Percentiles rank a stretch among this genome's conserved stretches.
Evolutionary conservation across 1,140 invertebrate species (phyloP).

Genomic region (Tetragonula clypearis): DNA sequence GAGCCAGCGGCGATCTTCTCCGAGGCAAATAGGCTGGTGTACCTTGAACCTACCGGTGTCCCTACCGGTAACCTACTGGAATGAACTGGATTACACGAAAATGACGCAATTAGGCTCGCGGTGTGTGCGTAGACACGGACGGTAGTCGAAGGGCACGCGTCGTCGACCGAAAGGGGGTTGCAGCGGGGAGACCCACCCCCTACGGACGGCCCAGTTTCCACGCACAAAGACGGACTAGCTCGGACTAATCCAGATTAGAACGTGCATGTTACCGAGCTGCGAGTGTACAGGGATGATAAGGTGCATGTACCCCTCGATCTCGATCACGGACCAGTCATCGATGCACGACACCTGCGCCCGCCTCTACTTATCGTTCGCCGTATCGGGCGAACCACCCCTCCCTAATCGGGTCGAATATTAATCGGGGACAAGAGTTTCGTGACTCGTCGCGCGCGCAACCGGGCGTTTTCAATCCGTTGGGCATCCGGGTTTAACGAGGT

Average conservation of each 20-base stretch:
- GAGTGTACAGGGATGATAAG: slow-evolving; percentile 67
- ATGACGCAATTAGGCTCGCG: slow-evolving; percentile 33
- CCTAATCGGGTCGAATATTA: neutral
- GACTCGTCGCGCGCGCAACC: neutral
- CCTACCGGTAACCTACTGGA: slow-evolving; percentile 34
- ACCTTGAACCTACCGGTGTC: slow-evolving; percentile 20
- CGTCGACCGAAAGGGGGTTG: neutral
- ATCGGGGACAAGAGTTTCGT: slow-evolving; percentile 2
- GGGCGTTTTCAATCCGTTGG: slow-evolving; percentile 6
- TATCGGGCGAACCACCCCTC: neutral
- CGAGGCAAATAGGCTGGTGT: slow-evolving; percentile 38
- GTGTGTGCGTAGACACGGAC: slow-evolving; percentile 19
- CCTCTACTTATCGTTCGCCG: slow-evolving; percentile 49
- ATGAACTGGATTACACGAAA: slow-evolving; percentile 52
- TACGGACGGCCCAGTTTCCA: slow-evolving; percentile 33
- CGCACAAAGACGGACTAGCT: slow-evolving; percentile 54
- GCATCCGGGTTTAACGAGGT: neutral
- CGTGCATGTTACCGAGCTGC: slow-evolving; percentile 54
- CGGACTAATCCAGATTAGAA: slow-evolving; percentile 67
- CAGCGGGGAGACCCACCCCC: neutral
- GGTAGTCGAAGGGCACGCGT: neutral
- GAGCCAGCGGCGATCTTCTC: slow-evolving; percentile 8
- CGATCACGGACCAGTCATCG: slow-evolving; percentile 56
- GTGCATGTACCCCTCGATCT: slow-evolving; percentile 53
- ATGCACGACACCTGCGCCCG: slow-evolving; percentile 35